Evolutionary conservation across 1,140 invertebrate genomes (phyloP), one percentile per base, ranked within the genome.

Genomic region (Philopotamus ludificatus): DNA sequence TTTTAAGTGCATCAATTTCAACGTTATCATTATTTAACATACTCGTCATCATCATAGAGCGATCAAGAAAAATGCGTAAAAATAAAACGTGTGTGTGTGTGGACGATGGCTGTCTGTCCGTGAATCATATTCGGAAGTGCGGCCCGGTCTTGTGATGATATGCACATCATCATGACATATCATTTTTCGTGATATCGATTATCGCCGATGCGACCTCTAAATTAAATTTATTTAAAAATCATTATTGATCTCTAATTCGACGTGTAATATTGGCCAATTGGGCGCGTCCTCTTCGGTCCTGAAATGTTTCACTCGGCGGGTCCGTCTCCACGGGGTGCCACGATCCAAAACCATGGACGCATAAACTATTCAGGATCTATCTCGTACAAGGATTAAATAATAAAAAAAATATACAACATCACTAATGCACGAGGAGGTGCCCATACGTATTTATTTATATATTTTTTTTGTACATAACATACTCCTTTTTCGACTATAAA

Each of bases 351-450:
- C 55, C 61, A 68, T 23, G 58, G 57, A 61, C 62, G 61, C 66
- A 68, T 64, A 68, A 68, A 68, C 66, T 62, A 68, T 68, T 64
- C 57, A 65, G 62, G 59, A 64, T 64, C 62, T 63, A 68, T 61
- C 57, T 65, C 59, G 60, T 39, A 44, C 20, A 23, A 60, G 44
- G 42, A 57, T 57, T 41, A 28, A 28, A 16, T 8, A 55, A 39
- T 28, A 42, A 54, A 50, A 21, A 64, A 67, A 42, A 16, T 44
- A 59, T 63, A 45, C 59, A 63, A 65, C 20, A 68, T 57, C 63
- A 65, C 47, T 39, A 55, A 57, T 55, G 54, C 41, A 22, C 63
- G 63, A 57, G 34, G 63, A 65, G 23, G 54, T 55, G 45, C 50
- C 57, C 42, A 60, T 47, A 34, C 55, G n/a, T n/a, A n/a, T n/a